Evolutionary conservation across 2,797 vertebrate genomes (phyloP).

Genomic region (Eutrigla gurnardus): DNA sequence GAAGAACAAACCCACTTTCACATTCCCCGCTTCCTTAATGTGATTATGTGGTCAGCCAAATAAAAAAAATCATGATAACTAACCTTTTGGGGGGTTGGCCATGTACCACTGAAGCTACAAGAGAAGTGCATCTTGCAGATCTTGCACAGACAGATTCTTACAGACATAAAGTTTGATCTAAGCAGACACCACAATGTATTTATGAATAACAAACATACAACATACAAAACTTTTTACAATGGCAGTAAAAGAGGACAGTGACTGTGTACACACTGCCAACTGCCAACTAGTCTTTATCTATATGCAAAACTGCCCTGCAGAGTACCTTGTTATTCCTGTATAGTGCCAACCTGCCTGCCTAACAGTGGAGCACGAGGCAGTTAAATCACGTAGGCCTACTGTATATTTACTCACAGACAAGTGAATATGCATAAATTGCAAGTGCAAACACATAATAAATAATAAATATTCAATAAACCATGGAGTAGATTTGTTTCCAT

Average conservation of each 20-base stretch:
- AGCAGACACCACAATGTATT: background rate
- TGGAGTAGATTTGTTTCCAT: background rate
- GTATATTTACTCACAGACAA: slow-evolving; percentile 2
- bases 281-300: slow-evolving; percentile 41
- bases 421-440: background rate
- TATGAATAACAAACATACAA: slow-evolving; percentile 2
- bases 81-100: background rate
- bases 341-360: slow-evolving; percentile 49
- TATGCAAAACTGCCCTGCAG: slow-evolving; percentile 43
- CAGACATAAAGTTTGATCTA: background rate
- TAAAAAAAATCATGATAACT: slow-evolving; percentile 8
- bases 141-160: slow-evolving; percentile 1
- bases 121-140: background rate
- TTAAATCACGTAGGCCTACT: slow-evolving; percentile 11
- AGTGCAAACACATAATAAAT: slow-evolving; percentile 12
- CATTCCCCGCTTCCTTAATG: background rate
- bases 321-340: slow-evolving; percentile 67
- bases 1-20: background rate
- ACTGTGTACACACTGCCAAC: slow-evolving; percentile 12
- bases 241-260: slow-evolving; percentile 9
- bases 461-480: slow-evolving; percentile 20
- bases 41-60: background rate
- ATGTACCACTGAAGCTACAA: slow-evolving; percentile 17
- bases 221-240: slow-evolving; percentile 11
- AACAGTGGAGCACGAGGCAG: slow-evolving; percentile 51